Evolutionary conservation across 2,113 vertebrate genomes (phyloP).

Genomic region (Butorides virescens): DNA sequence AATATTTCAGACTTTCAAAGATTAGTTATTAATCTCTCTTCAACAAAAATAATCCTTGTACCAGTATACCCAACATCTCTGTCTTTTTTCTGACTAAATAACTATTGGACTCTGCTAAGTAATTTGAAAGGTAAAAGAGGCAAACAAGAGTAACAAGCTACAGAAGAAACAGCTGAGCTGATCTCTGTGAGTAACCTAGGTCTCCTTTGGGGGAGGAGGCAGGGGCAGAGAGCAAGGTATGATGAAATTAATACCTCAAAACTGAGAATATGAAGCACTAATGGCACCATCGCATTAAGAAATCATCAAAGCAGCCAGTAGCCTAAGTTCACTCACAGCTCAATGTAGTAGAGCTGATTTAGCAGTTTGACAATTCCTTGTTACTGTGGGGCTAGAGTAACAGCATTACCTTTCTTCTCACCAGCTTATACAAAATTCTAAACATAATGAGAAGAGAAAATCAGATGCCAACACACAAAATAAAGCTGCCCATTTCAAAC

Average conservation of each 20-base stretch:
- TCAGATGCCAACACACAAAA: background rate
- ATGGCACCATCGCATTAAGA: background rate
- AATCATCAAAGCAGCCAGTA: background rate
- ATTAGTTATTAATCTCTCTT: background rate
- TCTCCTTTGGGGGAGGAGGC: background rate
- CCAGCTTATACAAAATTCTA: background rate
- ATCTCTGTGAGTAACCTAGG: background rate
- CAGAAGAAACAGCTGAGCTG: background rate
- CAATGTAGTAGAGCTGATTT: background rate
- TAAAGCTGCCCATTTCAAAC: background rate
- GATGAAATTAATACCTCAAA: background rate
- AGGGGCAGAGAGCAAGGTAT: background rate
- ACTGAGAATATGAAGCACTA: background rate
- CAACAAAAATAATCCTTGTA: background rate
- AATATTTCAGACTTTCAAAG: background rate
- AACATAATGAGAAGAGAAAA: background rate
- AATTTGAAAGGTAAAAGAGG: background rate
- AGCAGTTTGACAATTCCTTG: background rate
- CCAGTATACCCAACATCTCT: background rate
- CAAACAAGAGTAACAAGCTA: background rate
- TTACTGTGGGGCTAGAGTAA: background rate
- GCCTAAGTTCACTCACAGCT: background rate
- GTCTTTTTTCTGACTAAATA: background rate
- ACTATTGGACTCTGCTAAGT: background rate
- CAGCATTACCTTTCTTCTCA: background rate